Conservation (phyloP, 2,797 vertebrate species). For the Gallinago stenura region DNA sequence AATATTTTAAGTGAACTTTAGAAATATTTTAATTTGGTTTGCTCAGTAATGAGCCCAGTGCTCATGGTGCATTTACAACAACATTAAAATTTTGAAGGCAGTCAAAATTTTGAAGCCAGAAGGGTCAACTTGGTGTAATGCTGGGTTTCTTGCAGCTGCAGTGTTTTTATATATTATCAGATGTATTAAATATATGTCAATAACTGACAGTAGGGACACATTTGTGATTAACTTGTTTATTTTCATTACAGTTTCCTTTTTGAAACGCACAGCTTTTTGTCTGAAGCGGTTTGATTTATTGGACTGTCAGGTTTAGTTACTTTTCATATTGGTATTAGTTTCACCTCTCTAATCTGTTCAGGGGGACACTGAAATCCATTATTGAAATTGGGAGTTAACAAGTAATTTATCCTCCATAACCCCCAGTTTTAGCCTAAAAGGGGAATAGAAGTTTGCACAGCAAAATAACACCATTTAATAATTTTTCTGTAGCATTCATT, state of each 20-base stretch:
- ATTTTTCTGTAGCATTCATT: background rate
- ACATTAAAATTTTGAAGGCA: background rate
- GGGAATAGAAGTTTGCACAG: background rate
- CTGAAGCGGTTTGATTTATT: constrained; percentile 38
- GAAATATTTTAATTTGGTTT: background rate
- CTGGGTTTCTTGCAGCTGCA: background rate
- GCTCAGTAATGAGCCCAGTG: background rate
- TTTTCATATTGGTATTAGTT: background rate
- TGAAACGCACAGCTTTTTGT: background rate
- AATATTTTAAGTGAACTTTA: background rate
- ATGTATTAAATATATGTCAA: background rate
- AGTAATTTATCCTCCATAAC: background rate
- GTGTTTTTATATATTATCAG: background rate
- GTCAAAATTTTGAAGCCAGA: background rate
- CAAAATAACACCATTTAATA: background rate
- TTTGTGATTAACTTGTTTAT: background rate
- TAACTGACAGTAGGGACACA: background rate
- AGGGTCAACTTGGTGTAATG: background rate
- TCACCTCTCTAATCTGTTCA: constrained; percentile 1
- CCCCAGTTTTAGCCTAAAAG: background rate
- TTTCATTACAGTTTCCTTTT: background rate
- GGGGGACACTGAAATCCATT: background rate
- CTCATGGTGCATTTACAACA: background rate
- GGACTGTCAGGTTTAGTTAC: constrained; percentile 23
- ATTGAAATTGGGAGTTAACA: background rate